Evolutionary conservation across 2,888 invertebrate species (phyloP), one percentile per base, ranked within the genome.

Genomic region (Xestia rhomboidea): DNA sequence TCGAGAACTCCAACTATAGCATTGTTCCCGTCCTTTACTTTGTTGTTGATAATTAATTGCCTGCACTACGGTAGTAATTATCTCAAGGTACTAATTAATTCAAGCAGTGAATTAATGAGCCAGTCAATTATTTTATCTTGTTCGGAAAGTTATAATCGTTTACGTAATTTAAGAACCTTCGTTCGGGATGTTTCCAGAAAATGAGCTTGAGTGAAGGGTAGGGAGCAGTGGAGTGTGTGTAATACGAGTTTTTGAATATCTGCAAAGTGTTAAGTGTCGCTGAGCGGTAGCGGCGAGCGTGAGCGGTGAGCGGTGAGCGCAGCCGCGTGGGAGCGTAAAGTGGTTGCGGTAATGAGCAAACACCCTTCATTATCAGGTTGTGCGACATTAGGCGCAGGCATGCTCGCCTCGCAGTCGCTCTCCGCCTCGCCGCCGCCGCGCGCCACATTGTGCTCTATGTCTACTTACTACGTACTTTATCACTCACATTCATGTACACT

Each of bases 41-140:
- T 88, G 88, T 89, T 90, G 90, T 84, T 76, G 76, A 84, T 89
- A 92, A 93, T 93, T 93, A 93, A 94, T 94, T 91, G 91, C 87
- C 78, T 83, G 80, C 87, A 81, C 84, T 76, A 82, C 73, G 68
- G 75, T 72, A 75, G 79, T 76, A 82, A 87, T 83, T 81, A 82
- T 81, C 78, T 84, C 71, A 75, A 84, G 86, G 49, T 75, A 75
- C 82, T 82, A 76, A 83, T 80, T 75, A 77, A 75, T 78, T 80
- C 82, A 84, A 64, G 68, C 44, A 62, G 62, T 78, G 66, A 78
- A 84, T 82, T 77, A 82, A 80, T 84, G 82, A 84, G 64, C 57
- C 70, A 67, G 57, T 74, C 63, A 68, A 84, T 81, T 83, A 78
- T 74, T 84, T 70, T 79, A 82, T 79, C 74, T 84, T 73, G 77